Conservation (phyloP, 1,140 invertebrate genomes). For the Drosophila obscura region DNA sequence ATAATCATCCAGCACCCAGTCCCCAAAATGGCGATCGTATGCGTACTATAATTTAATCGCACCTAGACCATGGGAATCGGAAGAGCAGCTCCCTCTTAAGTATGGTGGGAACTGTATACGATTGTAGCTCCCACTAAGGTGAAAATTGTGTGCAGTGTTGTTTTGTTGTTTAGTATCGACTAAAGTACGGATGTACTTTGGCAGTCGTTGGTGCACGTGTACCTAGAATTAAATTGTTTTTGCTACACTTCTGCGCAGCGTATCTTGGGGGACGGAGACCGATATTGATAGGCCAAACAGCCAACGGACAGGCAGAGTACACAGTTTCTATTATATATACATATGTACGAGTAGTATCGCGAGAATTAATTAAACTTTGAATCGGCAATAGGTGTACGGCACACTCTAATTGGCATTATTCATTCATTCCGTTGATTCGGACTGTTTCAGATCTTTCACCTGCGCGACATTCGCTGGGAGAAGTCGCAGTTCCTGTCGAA, state of each 20-base stretch:
- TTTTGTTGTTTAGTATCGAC: too few relatives aligned
- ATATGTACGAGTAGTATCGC: not conserved
- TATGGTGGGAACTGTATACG: slow-evolving; percentile 1
- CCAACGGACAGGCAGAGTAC: not conserved
- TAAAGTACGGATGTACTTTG: too few relatives aligned
- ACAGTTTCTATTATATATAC: too few relatives aligned
- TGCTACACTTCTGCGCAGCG: slow-evolving; percentile 7
- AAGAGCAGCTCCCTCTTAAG: not conserved
- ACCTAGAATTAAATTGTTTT: slow-evolving; percentile 42
- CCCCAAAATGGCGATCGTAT: slow-evolving; percentile 17
- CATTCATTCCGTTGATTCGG: slow-evolving; percentile 18
- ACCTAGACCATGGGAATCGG: not conserved
- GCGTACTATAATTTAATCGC: slow-evolving; percentile 16
- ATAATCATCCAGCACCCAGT: slow-evolving; percentile 1
- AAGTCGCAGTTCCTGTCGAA: slow-evolving; percentile 95
- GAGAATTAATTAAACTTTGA: slow-evolving; percentile 38
- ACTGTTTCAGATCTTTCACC: slow-evolving; percentile 92
- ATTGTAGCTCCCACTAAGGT: too few relatives aligned
- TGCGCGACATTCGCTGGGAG: slow-evolving; percentile 93
- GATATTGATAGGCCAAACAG: slow-evolving; percentile 8
- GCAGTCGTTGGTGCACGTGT: not conserved
- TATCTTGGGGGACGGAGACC: slow-evolving; percentile 11
- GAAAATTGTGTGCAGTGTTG: too few relatives aligned
- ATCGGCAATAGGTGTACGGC: slow-evolving; percentile 8
- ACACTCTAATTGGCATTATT: slow-evolving; percentile 5